A percentile compares a stretch with the other conserved stretches of the same genome.
Conservation (phyloP, 2,797 vertebrate genomes). For the Pseudomugil gertrudae region DNA sequence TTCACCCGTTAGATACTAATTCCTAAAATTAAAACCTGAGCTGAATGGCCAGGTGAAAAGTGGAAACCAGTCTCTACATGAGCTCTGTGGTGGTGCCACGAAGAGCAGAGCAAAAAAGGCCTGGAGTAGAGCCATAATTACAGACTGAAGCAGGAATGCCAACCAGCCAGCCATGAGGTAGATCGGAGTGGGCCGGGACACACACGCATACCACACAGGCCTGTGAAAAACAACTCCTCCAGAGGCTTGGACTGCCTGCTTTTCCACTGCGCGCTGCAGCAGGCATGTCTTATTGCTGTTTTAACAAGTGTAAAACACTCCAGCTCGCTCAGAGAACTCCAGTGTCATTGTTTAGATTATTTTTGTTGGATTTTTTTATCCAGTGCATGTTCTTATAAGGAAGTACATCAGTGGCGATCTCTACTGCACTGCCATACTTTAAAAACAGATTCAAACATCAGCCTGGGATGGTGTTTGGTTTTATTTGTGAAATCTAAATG, state of each 20-base stretch:
- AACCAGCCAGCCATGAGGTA: slow-evolving; percentile 78
- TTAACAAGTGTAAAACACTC: slow-evolving; percentile 55
- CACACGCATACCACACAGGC: slow-evolving; percentile 77
- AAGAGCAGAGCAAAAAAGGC: slow-evolving; percentile 51
- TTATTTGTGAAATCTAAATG: slow-evolving; percentile 53
- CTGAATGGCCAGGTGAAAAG: slow-evolving; percentile 56
- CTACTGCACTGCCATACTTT: not conserved
- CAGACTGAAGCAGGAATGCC: slow-evolving; percentile 79
- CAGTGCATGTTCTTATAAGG: slow-evolving; percentile 18
- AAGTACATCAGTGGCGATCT: slow-evolving; percentile 3
- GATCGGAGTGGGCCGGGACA: slow-evolving; percentile 65
- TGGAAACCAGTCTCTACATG: slow-evolving; percentile 19
- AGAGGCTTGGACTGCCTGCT: slow-evolving; percentile 48
- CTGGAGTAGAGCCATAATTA: slow-evolving; percentile 78
- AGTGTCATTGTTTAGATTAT: slow-evolving; percentile 20
- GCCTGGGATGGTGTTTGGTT: slow-evolving; percentile 49
- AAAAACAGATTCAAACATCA: slow-evolving; percentile 21
- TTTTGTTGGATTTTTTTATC: slow-evolving; percentile 4
- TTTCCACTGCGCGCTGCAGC: slow-evolving; percentile 37
- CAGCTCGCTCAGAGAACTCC: slow-evolving; percentile 17
- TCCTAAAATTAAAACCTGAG: slow-evolving; percentile 57
- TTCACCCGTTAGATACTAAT: slow-evolving; percentile 32
- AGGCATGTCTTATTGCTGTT: slow-evolving; percentile 48
- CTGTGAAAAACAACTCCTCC: slow-evolving; percentile 78
- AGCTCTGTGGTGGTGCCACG: slow-evolving; percentile 2